Evolutionary conservation across 1,140 invertebrate genomes (phyloP), one percentile per base, ranked within the genome.

Genomic region (Drosophila miranda): DNA sequence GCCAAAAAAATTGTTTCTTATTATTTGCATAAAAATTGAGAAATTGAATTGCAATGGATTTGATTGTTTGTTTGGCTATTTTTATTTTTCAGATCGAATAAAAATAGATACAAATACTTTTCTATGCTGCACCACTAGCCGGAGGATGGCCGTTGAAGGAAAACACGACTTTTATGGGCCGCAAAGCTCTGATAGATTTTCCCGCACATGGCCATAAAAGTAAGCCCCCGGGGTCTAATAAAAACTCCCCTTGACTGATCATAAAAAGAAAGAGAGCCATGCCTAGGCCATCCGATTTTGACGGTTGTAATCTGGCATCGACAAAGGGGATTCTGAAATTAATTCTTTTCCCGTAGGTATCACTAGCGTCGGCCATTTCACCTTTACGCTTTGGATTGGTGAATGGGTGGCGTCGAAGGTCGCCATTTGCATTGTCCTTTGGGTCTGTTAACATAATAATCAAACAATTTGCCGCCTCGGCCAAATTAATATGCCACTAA

Each of bases 21-120:
- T 63, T 84, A 84, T 84, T 84, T 84, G 55, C 81, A 84, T 84
- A 77, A 81, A 70, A 72, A 79, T 75, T 75, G 79, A 63, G 71
- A 84, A 67, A 75, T 84, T 62, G 64, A 83, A 78, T 67, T 52
- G 78, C 51, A 48, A 46, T 58, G 56, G 56, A 56, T 61, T 49
- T 78, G 79, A 82, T 82, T 78, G 72, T 82, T 75, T 75, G 34
- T 13, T 38, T 13, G 34, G 11, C 34, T 13, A 38, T 38, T 38
- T 13, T 38, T 9, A 44, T 53, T 49, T 50, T 23, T 46, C 30
- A n/a, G 14, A 14, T 44, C 2, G 56, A 51, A 46, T 56, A 54
- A 55, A 77, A 13, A 38, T 6, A 28, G 28, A 6, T 57, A 62
- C 67, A 55, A 38, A 16, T 42, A 67, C 52, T 61, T 61, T 78